Conservation (phyloP, 2,113 vertebrate species). For the Hoplias malabaricus region DNA sequence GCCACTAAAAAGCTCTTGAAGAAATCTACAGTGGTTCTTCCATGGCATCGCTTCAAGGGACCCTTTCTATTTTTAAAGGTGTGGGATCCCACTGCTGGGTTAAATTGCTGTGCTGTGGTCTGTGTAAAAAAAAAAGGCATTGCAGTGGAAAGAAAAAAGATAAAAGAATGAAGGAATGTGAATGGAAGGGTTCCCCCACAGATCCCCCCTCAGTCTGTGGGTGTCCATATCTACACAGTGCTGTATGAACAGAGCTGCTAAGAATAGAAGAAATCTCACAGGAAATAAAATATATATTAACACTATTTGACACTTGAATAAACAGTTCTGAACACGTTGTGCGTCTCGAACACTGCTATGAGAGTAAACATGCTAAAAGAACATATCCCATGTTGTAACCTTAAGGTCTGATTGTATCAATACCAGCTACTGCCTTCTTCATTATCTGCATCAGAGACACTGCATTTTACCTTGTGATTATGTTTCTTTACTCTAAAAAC, state of each 20-base stretch:
- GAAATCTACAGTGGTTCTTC: neutral
- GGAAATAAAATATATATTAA: neutral
- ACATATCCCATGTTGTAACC: neutral
- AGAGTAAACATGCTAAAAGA: neutral
- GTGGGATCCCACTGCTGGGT: neutral
- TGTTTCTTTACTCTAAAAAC: neutral
- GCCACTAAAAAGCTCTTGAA: neutral
- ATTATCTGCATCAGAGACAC: neutral
- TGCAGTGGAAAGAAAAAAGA: neutral
- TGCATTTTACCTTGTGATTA: neutral
- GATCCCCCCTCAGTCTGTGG: neutral
- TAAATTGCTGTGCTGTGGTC: neutral
- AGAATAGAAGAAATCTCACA: neutral
- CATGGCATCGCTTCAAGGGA: neutral
- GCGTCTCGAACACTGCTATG: neutral
- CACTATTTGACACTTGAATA: neutral
- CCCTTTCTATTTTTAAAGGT: neutral
- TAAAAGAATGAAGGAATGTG: slow-evolving; percentile 1
- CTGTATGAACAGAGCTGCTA: neutral
- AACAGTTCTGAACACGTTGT: neutral
- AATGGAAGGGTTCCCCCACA: neutral
- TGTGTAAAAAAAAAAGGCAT: too few relatives aligned
- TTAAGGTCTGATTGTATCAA: neutral
- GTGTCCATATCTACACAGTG: neutral
- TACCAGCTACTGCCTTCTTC: neutral